Evolutionary conservation across 2,113 vertebrate species (phyloP), one percentile per base, ranked within the genome.

Genomic region (Mohoua ochrocephala): DNA sequence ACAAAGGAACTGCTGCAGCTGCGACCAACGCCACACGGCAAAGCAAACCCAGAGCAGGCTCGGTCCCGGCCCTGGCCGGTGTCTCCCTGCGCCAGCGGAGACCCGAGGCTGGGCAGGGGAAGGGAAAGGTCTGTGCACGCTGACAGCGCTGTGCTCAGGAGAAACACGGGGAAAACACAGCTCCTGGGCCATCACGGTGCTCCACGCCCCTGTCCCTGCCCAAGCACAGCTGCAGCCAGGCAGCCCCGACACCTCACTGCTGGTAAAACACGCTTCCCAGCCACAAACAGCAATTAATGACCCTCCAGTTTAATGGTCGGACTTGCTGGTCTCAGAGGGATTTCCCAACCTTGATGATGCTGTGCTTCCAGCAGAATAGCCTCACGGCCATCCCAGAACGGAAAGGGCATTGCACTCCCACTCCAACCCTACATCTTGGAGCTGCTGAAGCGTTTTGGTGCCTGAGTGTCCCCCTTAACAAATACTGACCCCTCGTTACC

Each of bases 171-270:
- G 18, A 16, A 33, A 52, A 21, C 21, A 11, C n/a, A 33, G 42
- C 14, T 6, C 19, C 20, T 1, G 6, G 17, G 2, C 8, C 73
- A 41, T 6, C 3, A 0, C 0, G 4, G 20, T 1, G 37, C 28
- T 56, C 33, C n/a, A n/a, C n/a, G n/a, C n/a, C n/a, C 22, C 5
- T 11, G 8, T 1, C 37, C 44, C 15, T 31, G 45, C 7, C 52
- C 35, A 11, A 69, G 60, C 69, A 41, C 18, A 13, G 27, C n/a
- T 12, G 28, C 50, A 74, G n/a, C 35, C 68, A 68, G 44, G 28
- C 14, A 53, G 13, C 18, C 23, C 44, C 9, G 26, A 3, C 15
- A 9, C 5, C 83, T 49, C 67, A 15, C 5, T 6, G 2, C 61
- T 7, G 17, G 30, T 17, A 37, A 39, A 68, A 26, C 47, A 13